phyloP scores from a whole-genome alignment of 64 coral and sea anemone genomes.

The Catalaphyllia jardinei region DNA sequence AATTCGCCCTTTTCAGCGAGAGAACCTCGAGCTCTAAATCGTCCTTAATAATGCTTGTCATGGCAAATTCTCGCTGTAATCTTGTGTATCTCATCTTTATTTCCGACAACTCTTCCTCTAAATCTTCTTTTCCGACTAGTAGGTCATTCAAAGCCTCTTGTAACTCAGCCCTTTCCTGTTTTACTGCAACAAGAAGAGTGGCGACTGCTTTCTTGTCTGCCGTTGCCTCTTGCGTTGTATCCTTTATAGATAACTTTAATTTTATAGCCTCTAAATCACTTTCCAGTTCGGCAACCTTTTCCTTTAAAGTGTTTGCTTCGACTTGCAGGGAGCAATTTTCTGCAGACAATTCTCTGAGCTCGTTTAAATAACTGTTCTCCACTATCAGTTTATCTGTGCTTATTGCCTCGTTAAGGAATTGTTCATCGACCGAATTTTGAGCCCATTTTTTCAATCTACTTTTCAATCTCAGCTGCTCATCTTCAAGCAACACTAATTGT shows the following conservation, averaged over 20 bases:
- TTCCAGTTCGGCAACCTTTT: conserved; percentile 71
- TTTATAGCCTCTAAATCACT: conserved; percentile 67
- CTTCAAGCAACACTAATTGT: conserved; percentile 65
- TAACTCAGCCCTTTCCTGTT: conserved; percentile 84
- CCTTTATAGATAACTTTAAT: conserved; percentile 81
- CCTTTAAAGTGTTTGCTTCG: conserved; percentile 64
- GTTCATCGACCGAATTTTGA: neutral
- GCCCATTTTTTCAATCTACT: conserved; percentile 41
- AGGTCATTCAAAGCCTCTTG: conserved; percentile 56
- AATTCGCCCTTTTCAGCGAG: neutral
- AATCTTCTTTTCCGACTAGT: conserved; percentile 74
- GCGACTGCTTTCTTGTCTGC: conserved; percentile 69
- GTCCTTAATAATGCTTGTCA: conserved; percentile 48
- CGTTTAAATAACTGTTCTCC: conserved; percentile 6
- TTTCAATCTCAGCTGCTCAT: conserved; percentile 61
- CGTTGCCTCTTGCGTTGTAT: conserved; percentile 31
- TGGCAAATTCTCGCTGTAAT: conserved; percentile 69
- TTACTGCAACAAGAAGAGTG: conserved; percentile 79
- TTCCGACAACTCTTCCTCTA: conserved; percentile 64
- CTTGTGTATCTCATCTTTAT: conserved; percentile 59
- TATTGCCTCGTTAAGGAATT: neutral
- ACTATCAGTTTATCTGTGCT: neutral
- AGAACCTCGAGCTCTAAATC: conserved; percentile 61
- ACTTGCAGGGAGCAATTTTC: conserved; percentile 54
- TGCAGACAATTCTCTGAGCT: conserved; percentile 52